Conservation (phyloP, 2,888 invertebrate species). For the Diaprepes abbreviatus region DNA sequence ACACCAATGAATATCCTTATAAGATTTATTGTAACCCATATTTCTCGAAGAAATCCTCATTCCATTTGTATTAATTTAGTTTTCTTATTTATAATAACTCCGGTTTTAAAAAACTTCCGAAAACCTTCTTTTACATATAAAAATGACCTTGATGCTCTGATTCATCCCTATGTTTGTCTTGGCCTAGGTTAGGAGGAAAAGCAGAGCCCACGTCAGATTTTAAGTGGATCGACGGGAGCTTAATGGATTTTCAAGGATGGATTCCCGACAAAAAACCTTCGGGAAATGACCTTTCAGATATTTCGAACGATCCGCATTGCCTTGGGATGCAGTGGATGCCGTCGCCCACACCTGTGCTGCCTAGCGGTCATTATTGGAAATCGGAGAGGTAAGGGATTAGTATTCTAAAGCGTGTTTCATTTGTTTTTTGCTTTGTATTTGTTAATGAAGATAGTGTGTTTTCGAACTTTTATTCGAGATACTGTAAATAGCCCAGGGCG, state of each 20-base stretch:
- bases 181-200: conserved; percentile 72
- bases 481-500: too few relatives aligned
- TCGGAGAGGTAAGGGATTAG: conserved; percentile 67
- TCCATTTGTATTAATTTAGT: too few relatives aligned
- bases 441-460: too few relatives aligned
- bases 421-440: too few relatives aligned
- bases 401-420: too few relatives aligned
- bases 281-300: conserved; percentile 58
- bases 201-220: conserved; percentile 68
- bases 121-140: neutral
- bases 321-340: conserved; percentile 77
- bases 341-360: conserved; percentile 75
- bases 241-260: conserved; percentile 75
- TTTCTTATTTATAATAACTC: too few relatives aligned
- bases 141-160: neutral
- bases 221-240: conserved; percentile 76
- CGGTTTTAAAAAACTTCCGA: too few relatives aligned
- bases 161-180: conserved; percentile 16
- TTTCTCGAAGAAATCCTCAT: too few relatives aligned
- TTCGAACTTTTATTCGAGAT: too few relatives aligned
- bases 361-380: conserved; percentile 81
- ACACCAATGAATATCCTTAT: too few relatives aligned
- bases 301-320: conserved; percentile 64
- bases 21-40: too few relatives aligned
- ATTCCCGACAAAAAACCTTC: conserved; percentile 69